Base-by-base conservation (phyloP, 2,888 invertebrate species). In the Acanthopleura granulata region DNA sequence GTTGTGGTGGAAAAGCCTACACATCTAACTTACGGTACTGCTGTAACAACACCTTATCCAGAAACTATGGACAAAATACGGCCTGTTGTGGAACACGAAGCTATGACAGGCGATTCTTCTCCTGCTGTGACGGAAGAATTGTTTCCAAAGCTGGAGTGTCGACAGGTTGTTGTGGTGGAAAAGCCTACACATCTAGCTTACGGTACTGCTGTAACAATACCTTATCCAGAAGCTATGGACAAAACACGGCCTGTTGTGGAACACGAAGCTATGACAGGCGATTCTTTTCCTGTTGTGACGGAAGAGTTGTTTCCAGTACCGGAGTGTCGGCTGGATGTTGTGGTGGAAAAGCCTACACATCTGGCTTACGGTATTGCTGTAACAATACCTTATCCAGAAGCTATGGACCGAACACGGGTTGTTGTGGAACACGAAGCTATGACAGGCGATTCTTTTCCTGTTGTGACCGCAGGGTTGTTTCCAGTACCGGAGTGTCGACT, bases 1-100 rank as follows among this genome's bases (percentile, higher is more conserved):
- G 71, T 49, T 71, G 71, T 71, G 50, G 49, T n/a, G 50, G 49
- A 18, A 71, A 25, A 49, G 15, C 71, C n/a, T 71, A 71, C 14
- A n/a, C 15, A 18, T 22, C 18, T 18, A 40, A 4, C 18, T 49
- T n/a, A n/a, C 22, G 9, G 1, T 49, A 18, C 22, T 71, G 71
- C 18, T 71, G 71, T 25, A 22, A n/a, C 9, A 40, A 40, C 49
- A 16, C 15, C 6, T 15, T 71, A 22, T 16, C 16, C 16, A 18
- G 15, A 6, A 49, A 11, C 15, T 22, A 49, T 14, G 71, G 71
- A 49, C 18, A 49, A 22, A 49, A 40, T 49, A 49, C n/a, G 71
- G 71, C 16, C 1, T 71, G 71, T 49, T 71, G 71, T 49, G 71
- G 49, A 18, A 71, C 16, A 14, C 25, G 49, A 25, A 22, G n/a